A percentile compares a stretch with the other conserved stretches of the same genome.
These are phyloP conservation scores for Leptopterna dolabrata DNA, from an alignment of 2,888 invertebrate species.

Conservation along the genomic window DNA sequence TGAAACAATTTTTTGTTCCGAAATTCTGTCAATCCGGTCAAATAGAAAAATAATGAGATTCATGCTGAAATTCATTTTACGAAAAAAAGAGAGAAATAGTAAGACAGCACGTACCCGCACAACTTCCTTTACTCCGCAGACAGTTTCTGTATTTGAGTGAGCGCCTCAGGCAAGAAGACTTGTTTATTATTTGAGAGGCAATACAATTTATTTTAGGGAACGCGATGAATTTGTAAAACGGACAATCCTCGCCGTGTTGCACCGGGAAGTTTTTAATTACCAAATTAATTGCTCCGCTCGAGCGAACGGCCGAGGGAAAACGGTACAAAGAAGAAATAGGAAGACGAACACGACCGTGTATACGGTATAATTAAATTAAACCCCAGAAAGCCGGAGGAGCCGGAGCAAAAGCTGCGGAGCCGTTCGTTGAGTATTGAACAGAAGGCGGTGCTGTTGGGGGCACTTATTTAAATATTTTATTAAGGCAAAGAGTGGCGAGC, in stretches of 20 bases:
- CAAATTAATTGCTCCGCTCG: slow-evolving; percentile 31
- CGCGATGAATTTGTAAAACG: neutral
- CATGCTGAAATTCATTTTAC: too few species aligned
- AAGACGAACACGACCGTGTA: neutral
- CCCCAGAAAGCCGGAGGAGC: neutral
- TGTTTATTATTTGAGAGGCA: neutral
- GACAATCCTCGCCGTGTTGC: neutral
- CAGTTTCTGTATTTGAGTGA: neutral
- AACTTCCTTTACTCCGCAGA: neutral
- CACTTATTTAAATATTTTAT: slow-evolving; percentile 24
- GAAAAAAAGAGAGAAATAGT: too few species aligned
- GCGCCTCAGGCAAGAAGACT: neutral
- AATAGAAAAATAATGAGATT: too few species aligned
- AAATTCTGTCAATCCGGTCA: too few species aligned
- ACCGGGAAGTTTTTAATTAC: neutral
- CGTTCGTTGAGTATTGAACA: neutral
- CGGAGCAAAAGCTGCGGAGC: slow-evolving; percentile 17
- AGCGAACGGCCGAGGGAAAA: neutral
- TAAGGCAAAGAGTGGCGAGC: neutral
- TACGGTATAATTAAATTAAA: slow-evolving; percentile 33
- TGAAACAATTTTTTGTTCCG: too few species aligned
- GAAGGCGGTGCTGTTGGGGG: neutral
- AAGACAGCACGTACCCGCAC: too few species aligned
- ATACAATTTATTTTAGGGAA: neutral
- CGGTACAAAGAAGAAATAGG: neutral